Base-by-base conservation (phyloP, 23 tunicate species). In the Ciona savignyi region DNA sequence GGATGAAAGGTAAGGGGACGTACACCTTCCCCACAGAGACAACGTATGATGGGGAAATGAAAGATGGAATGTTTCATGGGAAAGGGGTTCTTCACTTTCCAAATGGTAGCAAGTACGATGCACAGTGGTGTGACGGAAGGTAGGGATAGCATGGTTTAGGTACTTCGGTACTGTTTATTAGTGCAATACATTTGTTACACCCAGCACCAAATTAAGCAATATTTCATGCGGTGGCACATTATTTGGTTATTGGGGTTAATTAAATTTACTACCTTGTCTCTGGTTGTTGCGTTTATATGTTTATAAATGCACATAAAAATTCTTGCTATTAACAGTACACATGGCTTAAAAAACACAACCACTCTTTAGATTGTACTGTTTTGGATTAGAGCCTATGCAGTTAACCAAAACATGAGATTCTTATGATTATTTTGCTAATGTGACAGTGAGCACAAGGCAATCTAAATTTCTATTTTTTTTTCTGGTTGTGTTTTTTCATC, bases 41-140 rank as follows among this genome's bases (percentile, higher is more conserved):
- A 22, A 35, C 67, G 49, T 93, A 93, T 62, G 85, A 51, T 6
- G 98, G 98, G 2, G 85, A 93, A 15, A 21, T 93, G 68, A 82
- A 77, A 29, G 98, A 93, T 73, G 98, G 98, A 27, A 81, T 65
- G 74, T 86, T 86, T 70, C 93, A 93, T 78, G 98, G 98, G 51
- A 78, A 86, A 42, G 98, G 98, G 25, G 77, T 84, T 70, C 63
- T 93, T 33, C 76, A 75, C 27, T 86, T 93, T 74, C 85, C 88
- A 9, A 93, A 86, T 74, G 92, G 92, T 29, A 86, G 88, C 84
- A 93, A 93, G 75, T 86, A 81, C 61, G 83, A 78, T 31, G 93
- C 92, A 23, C 67, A 77, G 6, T 93, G 98, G 98, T 33, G 25
- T 26, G 74, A 81, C 51, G 93, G 93, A 61, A 82, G 83, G 92